Base-by-base conservation (phyloP, 2,888 invertebrate species). In the Trichopoda pennipes region DNA sequence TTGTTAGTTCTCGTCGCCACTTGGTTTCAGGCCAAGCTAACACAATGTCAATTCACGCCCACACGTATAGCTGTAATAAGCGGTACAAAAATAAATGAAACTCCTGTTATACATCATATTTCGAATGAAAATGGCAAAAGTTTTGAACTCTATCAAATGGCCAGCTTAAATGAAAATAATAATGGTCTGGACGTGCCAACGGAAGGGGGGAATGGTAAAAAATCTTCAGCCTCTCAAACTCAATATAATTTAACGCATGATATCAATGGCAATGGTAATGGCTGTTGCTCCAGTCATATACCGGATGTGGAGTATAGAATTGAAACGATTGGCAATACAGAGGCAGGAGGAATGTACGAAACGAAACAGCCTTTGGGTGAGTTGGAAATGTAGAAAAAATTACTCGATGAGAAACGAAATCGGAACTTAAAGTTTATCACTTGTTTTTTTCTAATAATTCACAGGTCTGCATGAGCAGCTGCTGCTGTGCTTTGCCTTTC, bases 401-500 rank as follows among this genome's bases (percentile, higher is more conserved):
- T 14, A 55, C 10, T 42, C n/a, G 4, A 28, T 28, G 23, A 3
- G 4, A 6, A 28, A 28, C 7, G 7, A 28, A 28, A 28, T 28
- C 8, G 1, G 19, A 55, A 2, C 53, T 55, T 0, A 3, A 38
- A n/a, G 8, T 4, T 28, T 28, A 8, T 28, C 28, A 7, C 3
- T 28, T 28, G 2, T 28, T 28, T 63, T 23, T 23, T 38, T 28
- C 21, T 78, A 49, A 47, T n/a, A 8, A 8, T 44, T 78, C 82
- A 6, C 72, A 91, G 91, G 87, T 23, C 53, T 90, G 6, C 88
- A 88, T 80, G 88, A 90, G 42, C 88, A 90, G 80, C 89, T 95
- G 79, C 90, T 96, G 80, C 90, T 96, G 80, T 94, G 95, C 35
- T 96, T 96, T 91, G 95, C 96, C 16, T 93, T 95, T 51, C 92